phyloP scores from a whole-genome alignment of 2,797 vertebrate species.

The Helarctos malayanus region DNA sequence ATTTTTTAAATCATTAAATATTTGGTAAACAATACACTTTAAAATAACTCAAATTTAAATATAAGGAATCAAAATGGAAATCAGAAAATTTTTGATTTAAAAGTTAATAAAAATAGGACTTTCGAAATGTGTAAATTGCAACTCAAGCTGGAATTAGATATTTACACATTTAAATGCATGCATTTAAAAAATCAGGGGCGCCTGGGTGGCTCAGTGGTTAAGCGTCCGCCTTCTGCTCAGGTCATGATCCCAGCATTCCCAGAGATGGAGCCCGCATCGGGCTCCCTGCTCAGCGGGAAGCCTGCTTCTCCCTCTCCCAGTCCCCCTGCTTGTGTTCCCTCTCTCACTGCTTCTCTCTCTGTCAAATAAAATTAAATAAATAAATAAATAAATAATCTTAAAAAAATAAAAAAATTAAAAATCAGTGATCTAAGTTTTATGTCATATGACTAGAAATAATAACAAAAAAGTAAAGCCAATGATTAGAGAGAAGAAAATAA shows the following conservation, averaged over 20 bases:
- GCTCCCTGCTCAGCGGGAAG: too few species aligned
- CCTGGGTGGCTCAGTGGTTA: too few species aligned
- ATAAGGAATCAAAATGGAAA: not conserved
- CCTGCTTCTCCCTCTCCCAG: too few species aligned
- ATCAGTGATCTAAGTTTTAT: not conserved
- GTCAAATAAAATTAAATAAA: too few species aligned
- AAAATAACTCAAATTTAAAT: not conserved
- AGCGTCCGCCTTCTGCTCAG: too few species aligned
- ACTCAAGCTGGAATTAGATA: not conserved
- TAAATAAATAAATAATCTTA: too few species aligned
- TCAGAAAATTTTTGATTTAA: not conserved
- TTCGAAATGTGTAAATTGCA: not conserved
- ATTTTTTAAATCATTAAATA: not conserved
- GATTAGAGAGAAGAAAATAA: not conserved
- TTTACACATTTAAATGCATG: not conserved
- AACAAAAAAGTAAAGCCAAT: not conserved
- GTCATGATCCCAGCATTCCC: too few species aligned
- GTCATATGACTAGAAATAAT: not conserved
- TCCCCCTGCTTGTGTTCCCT: too few species aligned
- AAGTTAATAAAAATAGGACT: not conserved
- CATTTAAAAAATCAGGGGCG: not conserved
- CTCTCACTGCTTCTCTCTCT: too few species aligned
- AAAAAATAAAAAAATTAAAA: not conserved
- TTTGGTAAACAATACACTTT: not conserved
- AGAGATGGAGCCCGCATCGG: too few species aligned